Evolutionary conservation across 2,797 vertebrate species (phyloP), one percentile per base, ranked within the genome.

Genomic region (Anguilla anguilla): DNA sequence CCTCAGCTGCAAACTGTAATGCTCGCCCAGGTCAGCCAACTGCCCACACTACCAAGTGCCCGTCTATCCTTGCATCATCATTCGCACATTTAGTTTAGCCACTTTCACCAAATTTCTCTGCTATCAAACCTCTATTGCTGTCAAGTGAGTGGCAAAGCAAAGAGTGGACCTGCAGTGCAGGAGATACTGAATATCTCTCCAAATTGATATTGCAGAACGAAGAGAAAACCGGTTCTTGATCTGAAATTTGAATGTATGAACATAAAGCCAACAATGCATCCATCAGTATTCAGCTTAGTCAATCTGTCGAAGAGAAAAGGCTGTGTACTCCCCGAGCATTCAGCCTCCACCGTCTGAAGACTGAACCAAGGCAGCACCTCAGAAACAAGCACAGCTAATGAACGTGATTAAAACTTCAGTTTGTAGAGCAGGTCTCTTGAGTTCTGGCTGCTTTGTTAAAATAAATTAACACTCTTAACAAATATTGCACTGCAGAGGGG

Each of bases 331-430:
- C 25, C 72, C 64, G 55, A 69, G 77, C 2, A 31, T 9, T 17
- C 19, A 9, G 83, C 59, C 43, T 55, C 81, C 72, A 9, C 87
- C 49, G 46, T 77, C 84, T 59, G 19, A 39, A 84, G 43, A 22
- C 83, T 19, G 67, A 64, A 69, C 87, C 77, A 10, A 57, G 39
- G 77, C 74, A 43, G 39, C 17, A 46, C 69, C 64, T n/a, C 53
- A 31, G 61, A 94, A 95, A 93, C 94, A 57, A 19, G 51, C 74
- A 86, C 49, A 25, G 17, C 49, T 85, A 88, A 84, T 85, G 88
- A 87, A 88, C 57, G 51, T 84, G 79, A 88, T 84, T 82, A 86
- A 86, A 84, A 87, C 53, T 53, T 64, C 53, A 35, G 39, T 51
- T 88, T 57, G 59, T 86, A 31, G 84, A 90, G 61, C 85, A 84